Evolutionary conservation across 2,888 invertebrate species (phyloP), one percentile per base, ranked within the genome.

Genomic region (Catocala nupta): DNA sequence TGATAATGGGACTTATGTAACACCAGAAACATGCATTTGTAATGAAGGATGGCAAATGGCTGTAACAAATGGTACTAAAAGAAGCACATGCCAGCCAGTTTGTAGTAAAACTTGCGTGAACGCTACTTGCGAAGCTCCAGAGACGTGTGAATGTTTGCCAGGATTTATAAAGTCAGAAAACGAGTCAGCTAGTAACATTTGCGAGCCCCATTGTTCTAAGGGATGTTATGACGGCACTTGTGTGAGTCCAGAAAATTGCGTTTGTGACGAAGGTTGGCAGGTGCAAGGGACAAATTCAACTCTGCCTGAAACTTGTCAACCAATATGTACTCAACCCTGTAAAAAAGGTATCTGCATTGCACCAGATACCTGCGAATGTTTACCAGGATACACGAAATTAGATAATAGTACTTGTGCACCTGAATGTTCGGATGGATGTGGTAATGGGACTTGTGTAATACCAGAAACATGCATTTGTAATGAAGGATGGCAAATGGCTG

Each of bases 81-180:
- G 10, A 44, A 13, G 60, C 51, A 58, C 59, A n/a, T 73, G 74
- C 36, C 36, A 54, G 45, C 74, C 77, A 13, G 12, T 68, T 34
- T 75, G 74, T 10, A 59, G n/a, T 0, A 50, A 52, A 10, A 6
- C 47, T 0, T 71, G 71, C 36, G 7, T 43, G 0, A 59, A 64
- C 11, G 63, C 54, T 9, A 62, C 43, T 0, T 73, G 72, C 1
- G 3, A 52, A 0, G 68, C 44, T 1, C 68, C 63, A 25, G 60
- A 71, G 9, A 44, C 7, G 71, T 76, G 76, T 8, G n/a, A 55
- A 34, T 75, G 71, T 11, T 9, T 11, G 7, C 5, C 44, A 0
- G 71, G 68, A 0, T 63, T 62, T 13, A 36, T 36, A 5, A 59
- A 58, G 36, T 16, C n/a, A 9, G 53, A 16, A 25, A 25, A 25